phyloP scores from a whole-genome alignment of 2,888 invertebrate genomes.

The Anodontia alba region DNA sequence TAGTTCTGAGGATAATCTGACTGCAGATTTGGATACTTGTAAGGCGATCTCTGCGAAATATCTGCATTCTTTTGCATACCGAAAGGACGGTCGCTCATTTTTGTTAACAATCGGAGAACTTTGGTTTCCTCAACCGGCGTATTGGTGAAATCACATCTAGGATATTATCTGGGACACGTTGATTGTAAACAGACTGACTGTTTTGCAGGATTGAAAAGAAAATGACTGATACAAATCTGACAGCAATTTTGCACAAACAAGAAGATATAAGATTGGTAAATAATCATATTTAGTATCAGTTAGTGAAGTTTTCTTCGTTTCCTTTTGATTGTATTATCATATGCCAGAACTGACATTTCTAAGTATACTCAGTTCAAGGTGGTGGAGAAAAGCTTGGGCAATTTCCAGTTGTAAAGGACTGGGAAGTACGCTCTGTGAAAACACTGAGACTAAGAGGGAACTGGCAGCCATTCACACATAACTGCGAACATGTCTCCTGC shows the following conservation, averaged over 20 bases:
- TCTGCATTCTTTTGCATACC: neutral
- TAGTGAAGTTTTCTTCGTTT: too few species aligned
- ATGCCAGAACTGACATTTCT: too few species aligned
- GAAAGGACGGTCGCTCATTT: slow-evolving; percentile 18
- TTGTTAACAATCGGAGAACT: neutral
- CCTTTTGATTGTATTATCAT: too few species aligned
- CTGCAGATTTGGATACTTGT: neutral
- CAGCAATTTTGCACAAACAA: slow-evolving; percentile 70
- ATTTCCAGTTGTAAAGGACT: too few species aligned
- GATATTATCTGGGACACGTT: neutral
- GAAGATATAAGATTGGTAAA: slow-evolving; percentile 74
- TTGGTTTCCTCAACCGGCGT: neutral
- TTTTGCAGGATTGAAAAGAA: neutral
- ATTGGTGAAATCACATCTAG: too few species aligned
- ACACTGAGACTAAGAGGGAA: too few species aligned
- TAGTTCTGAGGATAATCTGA: neutral
- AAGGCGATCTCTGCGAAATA: neutral
- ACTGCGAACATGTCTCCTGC: too few species aligned
- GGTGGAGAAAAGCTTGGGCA: too few species aligned
- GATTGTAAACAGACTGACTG: neutral
- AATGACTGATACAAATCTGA: slow-evolving; percentile 73
- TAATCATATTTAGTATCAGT: slow-evolving; percentile 2
- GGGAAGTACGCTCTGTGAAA: too few species aligned
- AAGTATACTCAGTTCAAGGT: too few species aligned
- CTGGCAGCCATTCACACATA: too few species aligned